Evolutionary conservation across 2,797 vertebrate genomes (phyloP), one percentile per base, ranked within the genome.

Genomic region (Austrolebias charrua): DNA sequence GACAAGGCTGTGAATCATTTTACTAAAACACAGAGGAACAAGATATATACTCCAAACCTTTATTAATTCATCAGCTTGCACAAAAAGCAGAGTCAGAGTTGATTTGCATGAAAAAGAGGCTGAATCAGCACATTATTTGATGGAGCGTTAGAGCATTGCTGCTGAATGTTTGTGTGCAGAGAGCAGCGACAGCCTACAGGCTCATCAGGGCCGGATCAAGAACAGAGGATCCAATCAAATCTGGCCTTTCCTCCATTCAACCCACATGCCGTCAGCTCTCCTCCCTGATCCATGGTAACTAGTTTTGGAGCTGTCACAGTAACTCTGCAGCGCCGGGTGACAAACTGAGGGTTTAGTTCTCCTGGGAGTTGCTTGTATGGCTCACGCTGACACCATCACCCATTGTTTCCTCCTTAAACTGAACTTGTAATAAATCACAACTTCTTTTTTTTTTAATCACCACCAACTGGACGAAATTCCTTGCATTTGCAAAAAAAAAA

Each of bases 71-170:
- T 57, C 60, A 77, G 11, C 12, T 68, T 85, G 70, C 76, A 73
- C 83, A 73, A 62, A 86, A 87, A 89, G 88, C 73, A 86, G 72
- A 86, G 76, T 63, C 61, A 77, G 65, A 86, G 76, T 67, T 72
- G 66, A 74, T 81, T 75, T 82, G 75, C 70, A 86, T 54, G 62
- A 65, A 66, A 71, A 73, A 79, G 35, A 75, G 75, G 72, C 33
- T 81, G 64, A 71, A 65, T 63, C 71, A 73, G 75, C 71, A 78
- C 74, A 83, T 76, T 58, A 43, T 80, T 33, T 66, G 55, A 81
- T 56, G 64, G 19, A 29, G 9, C 81, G 66, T 76, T 52, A 60
- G 69, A 86, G 71, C 70, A 54, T 76, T 72, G 38, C 8, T 79
- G 73, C 71, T 81, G 55, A 75, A 71, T 85, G 67, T 79, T 78